Conservation (phyloP, 1,140 invertebrate species). For the Yoshiicerus persimilis region DNA sequence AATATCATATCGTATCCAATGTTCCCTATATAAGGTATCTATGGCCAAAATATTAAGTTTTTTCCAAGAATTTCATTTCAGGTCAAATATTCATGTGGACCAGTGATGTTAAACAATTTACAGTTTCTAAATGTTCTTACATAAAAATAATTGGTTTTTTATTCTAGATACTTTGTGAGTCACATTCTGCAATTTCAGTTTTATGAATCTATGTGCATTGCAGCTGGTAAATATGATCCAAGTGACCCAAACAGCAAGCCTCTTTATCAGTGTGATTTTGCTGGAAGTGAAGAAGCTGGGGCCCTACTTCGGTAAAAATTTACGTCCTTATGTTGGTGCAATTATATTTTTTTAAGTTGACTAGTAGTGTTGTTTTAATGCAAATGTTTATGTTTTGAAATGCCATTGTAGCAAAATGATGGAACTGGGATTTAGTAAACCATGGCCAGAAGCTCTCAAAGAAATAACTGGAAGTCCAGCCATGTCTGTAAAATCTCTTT, state of each 20-base stretch:
- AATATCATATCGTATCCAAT: constrained; percentile 55
- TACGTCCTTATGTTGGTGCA: no score
- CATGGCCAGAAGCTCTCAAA: constrained; percentile 56
- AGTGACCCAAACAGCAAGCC: constrained; percentile 48
- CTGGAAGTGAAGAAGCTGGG: constrained; percentile 56
- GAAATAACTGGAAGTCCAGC: constrained; percentile 54
- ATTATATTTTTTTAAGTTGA: no score
- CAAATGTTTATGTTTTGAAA: no score
- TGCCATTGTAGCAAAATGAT: constrained; percentile 57
- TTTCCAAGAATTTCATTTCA: no score
- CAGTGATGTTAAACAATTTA: no score
- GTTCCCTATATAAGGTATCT: constrained; percentile 8
- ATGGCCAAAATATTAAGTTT: no score
- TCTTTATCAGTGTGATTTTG: constrained; percentile 57
- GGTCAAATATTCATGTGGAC: no score
- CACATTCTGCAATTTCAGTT: constrained; percentile 57
- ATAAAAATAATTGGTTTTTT: no score
- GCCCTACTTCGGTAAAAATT: not conserved
- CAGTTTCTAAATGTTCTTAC: not conserved
- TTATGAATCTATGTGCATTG: constrained; percentile 56
- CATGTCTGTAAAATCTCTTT: constrained; percentile 53
- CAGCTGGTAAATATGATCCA: constrained; percentile 50
- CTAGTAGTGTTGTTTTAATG: no score
- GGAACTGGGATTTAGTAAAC: constrained; percentile 55
- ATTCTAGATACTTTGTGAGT: constrained; percentile 62